Base-by-base conservation (phyloP, 2,113 vertebrate genomes). In the Sander lucioperca region DNA sequence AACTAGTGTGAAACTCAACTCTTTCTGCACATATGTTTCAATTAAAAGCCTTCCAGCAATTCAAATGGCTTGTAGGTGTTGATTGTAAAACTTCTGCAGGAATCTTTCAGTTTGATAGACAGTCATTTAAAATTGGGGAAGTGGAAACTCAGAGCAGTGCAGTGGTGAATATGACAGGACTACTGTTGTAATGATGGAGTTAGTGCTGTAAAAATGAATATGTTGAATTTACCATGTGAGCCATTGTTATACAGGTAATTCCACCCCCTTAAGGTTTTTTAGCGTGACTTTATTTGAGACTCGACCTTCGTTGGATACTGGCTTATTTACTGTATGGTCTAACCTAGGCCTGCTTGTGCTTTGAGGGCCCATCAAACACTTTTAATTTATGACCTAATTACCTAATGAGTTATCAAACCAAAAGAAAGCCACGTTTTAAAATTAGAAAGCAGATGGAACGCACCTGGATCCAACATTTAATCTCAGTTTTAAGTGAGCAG, bases 401-500 rank as follows among this genome's bases (percentile, higher is more conserved):
- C 39, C 39, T 23, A 63, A 18, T 18, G 1, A 62, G 47, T 13
- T 15, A 25, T 11, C 21, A n/a, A 73, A 33, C 3, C 45, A 6
- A 33, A 33, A 6, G 33, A 7, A 33, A 51, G 43, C 2, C 23
- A 19, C 10, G 43, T 25, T 23, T 13, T 23, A 14, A 71, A 39
- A 36, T 18, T 10, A 3, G 5, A 43, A 39, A 43, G 21, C 57
- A 62, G 23, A 56, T 56, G 14, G 23, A 50, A 51, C 14, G 16
- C 12, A 50, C 11, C 14, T 19, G 30, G 30, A 47, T 11, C 23
- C 11, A 57, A 21, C 43, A 23, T 23, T 50, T 61, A 3, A 36
- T 27, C 54, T 74, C 27, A 61, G 72, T 48, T 36, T 45, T 14
- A 19, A 45, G 36, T 65, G 59, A 75, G 21, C 47, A 45, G 54